These are phyloP conservation scores for Bostrychus sinensis DNA, from an alignment of 2,113 vertebrate genomes.

Conservation along the genomic window DNA sequence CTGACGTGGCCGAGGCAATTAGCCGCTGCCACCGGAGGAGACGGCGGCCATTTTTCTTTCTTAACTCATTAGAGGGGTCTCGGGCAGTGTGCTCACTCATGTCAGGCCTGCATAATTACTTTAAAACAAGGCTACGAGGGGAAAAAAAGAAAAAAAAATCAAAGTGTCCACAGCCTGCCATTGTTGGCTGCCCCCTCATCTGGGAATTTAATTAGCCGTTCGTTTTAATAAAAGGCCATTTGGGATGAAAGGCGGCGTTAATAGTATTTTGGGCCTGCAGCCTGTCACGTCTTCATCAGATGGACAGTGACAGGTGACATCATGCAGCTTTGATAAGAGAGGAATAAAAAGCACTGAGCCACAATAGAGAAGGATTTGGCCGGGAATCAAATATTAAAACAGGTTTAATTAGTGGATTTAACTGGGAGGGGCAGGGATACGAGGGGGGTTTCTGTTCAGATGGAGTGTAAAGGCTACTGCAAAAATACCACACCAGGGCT, in stretches of 20 bases:
- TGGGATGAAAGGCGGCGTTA: slow-evolving; percentile 77
- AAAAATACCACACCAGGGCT: no score
- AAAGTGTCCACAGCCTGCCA: slow-evolving; percentile 80
- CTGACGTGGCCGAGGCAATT: slow-evolving; percentile 78
- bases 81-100: slow-evolving; percentile 81
- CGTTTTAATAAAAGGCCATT: slow-evolving; percentile 84
- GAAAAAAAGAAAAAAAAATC: slow-evolving; percentile 54
- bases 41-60: slow-evolving; percentile 84
- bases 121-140: slow-evolving; percentile 73
- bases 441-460: background rate
- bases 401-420: slow-evolving; percentile 35
- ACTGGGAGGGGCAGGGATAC: background rate
- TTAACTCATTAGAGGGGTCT: slow-evolving; percentile 84
- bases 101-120: slow-evolving; percentile 83
- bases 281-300: slow-evolving; percentile 70
- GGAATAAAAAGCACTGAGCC: slow-evolving; percentile 31
- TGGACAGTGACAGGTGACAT: slow-evolving; percentile 73
- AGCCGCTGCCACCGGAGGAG: slow-evolving; percentile 80
- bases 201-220: slow-evolving; percentile 83
- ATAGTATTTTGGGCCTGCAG: slow-evolving; percentile 66
- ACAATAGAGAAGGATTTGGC: slow-evolving; percentile 24
- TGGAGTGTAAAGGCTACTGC: background rate
- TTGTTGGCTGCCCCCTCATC: slow-evolving; percentile 80
- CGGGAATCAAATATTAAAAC: slow-evolving; percentile 31
- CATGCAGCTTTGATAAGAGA: slow-evolving; percentile 39